These are phyloP conservation scores for Melanaphis sacchari DNA, from an alignment of 1,140 invertebrate species.

Conservation along the genomic window DNA sequence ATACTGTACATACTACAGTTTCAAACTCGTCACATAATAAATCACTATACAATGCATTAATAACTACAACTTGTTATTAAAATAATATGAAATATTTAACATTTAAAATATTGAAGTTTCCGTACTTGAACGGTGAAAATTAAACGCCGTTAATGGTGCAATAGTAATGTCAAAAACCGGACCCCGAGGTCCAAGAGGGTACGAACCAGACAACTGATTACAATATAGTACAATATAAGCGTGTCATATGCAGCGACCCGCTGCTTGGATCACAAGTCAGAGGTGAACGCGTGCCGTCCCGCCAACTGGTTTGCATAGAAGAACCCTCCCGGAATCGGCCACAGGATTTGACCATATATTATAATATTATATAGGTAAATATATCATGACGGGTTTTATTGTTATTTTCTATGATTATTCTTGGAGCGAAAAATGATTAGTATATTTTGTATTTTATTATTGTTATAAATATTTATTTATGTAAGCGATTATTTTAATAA, in stretches of 20 bases:
- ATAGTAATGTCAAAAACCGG: background rate
- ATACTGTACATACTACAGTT: too few species aligned
- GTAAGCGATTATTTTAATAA: background rate
- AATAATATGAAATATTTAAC: too few species aligned
- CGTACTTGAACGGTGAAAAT: background rate
- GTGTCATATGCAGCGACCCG: background rate
- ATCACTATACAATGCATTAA: too few species aligned
- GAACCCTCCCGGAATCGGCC: background rate
- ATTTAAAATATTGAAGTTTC: background rate
- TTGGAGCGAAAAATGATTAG: background rate
- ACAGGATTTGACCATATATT: background rate
- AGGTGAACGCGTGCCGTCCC: constrained; percentile 43
- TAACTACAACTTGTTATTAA: background rate
- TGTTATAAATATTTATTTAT: background rate
- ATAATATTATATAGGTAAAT: background rate
- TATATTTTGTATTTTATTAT: background rate
- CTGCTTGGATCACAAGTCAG: background rate
- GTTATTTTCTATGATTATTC: background rate
- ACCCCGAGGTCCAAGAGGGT: background rate
- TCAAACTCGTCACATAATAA: too few species aligned
- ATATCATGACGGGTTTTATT: background rate
- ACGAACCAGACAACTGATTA: background rate
- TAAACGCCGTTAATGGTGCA: background rate
- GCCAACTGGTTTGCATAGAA: background rate
- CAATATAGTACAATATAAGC: background rate